Evolutionary conservation across 2,113 vertebrate genomes (phyloP).

Genomic region (Pseudolaguvia tuberculata): DNA sequence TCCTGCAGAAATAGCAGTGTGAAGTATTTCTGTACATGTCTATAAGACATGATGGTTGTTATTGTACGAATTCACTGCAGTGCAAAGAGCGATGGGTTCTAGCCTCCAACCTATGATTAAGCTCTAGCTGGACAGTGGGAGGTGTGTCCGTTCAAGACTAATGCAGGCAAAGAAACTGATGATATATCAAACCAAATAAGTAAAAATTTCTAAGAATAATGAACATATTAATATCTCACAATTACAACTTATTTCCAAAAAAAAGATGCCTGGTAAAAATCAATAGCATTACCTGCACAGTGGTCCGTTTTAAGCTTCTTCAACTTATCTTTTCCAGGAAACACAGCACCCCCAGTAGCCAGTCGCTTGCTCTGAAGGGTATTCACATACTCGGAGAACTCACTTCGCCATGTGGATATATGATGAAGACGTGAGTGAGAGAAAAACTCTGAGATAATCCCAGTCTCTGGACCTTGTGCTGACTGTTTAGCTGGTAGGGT

Average conservation of each 20-base stretch:
- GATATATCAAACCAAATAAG: too few relatives aligned
- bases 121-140: too few relatives aligned
- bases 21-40: too few relatives aligned
- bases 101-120: too few relatives aligned
- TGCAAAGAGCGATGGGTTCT: too few relatives aligned
- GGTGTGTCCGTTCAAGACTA: too few relatives aligned
- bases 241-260: background rate
- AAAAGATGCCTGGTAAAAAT: background rate
- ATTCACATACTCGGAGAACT: conserved; percentile 91
- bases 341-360: conserved; percentile 58
- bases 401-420: conserved; percentile 90
- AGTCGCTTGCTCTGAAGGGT: conserved; percentile 79
- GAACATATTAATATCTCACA: too few relatives aligned
- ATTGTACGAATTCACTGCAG: too few relatives aligned
- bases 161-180: too few relatives aligned
- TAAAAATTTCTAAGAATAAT: too few relatives aligned
- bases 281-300: conserved; percentile 41
- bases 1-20: too few relatives aligned
- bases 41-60: too few relatives aligned
- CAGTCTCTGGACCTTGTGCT: conserved; percentile 70
- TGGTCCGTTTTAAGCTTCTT: conserved; percentile 77
- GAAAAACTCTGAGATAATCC: conserved; percentile 90
- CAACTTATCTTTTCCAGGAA: conserved; percentile 88
- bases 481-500: conserved; percentile 53
- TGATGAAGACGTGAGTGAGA: conserved; percentile 92